A percentile compares a stretch with the other conserved stretches of the same genome.
Evolutionary conservation across 2,797 vertebrate species (phyloP).

Genomic region (Huso huso): DNA sequence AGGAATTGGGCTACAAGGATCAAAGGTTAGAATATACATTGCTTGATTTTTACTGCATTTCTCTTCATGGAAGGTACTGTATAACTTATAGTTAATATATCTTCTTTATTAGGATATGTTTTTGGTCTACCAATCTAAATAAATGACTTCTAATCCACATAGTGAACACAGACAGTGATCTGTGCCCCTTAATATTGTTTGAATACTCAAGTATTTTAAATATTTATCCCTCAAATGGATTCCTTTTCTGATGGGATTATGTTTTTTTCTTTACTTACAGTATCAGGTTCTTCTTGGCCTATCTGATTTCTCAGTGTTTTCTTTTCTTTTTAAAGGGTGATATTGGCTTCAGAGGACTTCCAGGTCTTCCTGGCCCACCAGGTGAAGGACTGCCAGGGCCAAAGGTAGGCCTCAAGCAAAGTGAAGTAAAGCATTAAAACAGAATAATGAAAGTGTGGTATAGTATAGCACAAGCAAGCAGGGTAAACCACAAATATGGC

Average conservation of each 20-base stretch:
- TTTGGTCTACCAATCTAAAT: too few relatives aligned
- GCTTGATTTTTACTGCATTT: not conserved
- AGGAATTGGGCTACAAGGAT: constrained; percentile 75
- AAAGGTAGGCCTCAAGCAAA: constrained; percentile 54
- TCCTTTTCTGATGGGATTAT: constrained; percentile 6
- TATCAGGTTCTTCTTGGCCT: too few relatives aligned
- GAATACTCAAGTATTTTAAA: not conserved
- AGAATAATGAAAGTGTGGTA: too few relatives aligned
- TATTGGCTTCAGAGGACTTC: constrained; percentile 69
- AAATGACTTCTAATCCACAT: too few relatives aligned
- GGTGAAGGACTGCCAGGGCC: constrained; percentile 78
- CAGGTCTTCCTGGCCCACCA: constrained; percentile 66
- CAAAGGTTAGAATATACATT: constrained; percentile 60
- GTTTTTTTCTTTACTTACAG: not conserved
- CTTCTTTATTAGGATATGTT: too few relatives aligned
- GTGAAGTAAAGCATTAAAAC: too few relatives aligned
- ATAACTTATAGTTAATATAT: too few relatives aligned
- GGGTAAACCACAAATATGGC: too few relatives aligned
- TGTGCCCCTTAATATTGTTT: not conserved
- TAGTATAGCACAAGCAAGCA: too few relatives aligned
- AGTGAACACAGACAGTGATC: too few relatives aligned
- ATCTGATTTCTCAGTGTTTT: not conserved
- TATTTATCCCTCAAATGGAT: not conserved
- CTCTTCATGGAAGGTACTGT: not conserved
- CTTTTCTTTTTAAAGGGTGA: constrained; percentile 65